Conservation (phyloP, 2,113 vertebrate species). For the Sisor rabdophorus region DNA sequence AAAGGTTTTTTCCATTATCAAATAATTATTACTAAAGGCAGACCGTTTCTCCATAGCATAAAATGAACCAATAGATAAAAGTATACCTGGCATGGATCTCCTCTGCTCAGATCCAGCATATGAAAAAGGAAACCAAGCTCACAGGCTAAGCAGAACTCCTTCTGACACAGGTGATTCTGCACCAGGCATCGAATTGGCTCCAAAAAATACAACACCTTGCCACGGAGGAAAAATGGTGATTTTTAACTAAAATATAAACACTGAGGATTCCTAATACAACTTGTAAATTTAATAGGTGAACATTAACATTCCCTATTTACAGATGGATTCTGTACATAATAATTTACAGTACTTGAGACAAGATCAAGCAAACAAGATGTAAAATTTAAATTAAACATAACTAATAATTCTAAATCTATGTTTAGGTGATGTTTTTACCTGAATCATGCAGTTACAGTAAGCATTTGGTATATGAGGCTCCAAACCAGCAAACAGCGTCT, state of each 20-base stretch:
- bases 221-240: background rate
- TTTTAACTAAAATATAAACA: background rate
- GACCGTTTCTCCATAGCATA: no score
- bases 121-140: constrained; percentile 96
- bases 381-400: background rate
- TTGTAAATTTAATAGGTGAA: background rate
- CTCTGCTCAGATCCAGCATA: constrained; percentile 93
- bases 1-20: background rate
- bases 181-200: constrained; percentile 94
- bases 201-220: constrained; percentile 90
- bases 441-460: constrained; percentile 99
- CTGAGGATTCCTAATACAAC: background rate
- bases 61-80: background rate
- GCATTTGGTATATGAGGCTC: constrained; percentile 99
- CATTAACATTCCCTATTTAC: background rate
- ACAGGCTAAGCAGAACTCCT: constrained; percentile 96
- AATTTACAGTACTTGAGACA: background rate
- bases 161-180: constrained; percentile 96
- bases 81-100: constrained; percentile 91
- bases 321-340: background rate
- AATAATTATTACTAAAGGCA: background rate
- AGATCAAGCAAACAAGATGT: no score
- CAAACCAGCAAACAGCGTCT: constrained; percentile 92
- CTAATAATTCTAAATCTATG: background rate
- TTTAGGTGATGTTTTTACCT: constrained; percentile 68